phyloP scores from a whole-genome alignment of 2,797 vertebrate species.

The Chiloscyllium punctatum region DNA sequence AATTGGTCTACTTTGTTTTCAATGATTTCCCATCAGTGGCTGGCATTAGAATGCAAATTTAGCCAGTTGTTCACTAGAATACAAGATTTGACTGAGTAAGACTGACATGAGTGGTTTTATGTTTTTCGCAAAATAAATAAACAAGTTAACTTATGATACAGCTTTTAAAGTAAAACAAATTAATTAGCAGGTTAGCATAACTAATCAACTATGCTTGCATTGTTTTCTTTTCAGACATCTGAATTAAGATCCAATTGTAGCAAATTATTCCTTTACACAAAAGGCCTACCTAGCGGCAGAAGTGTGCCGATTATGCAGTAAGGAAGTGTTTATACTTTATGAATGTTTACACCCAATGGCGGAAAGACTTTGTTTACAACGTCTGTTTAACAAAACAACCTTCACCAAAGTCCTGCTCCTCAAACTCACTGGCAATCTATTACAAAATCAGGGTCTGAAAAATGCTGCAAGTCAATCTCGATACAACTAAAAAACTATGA shows the following conservation, averaged over 20 bases:
- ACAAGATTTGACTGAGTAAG: neutral
- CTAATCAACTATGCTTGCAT: neutral
- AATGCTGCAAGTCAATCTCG: neutral
- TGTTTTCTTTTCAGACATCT: neutral
- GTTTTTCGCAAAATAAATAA: neutral
- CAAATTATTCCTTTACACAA: neutral
- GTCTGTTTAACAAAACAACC: neutral
- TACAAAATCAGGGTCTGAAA: neutral
- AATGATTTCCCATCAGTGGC: neutral
- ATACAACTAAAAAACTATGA: neutral
- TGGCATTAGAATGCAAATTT: neutral
- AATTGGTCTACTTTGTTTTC: neutral
- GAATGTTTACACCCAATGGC: neutral
- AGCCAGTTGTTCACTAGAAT: neutral
- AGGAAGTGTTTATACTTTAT: neutral
- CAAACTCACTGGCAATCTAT: neutral
- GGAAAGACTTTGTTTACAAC: neutral
- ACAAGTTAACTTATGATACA: neutral
- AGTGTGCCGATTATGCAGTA: neutral
- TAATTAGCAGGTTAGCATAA: neutral
- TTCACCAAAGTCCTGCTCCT: neutral
- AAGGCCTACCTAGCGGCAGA: neutral
- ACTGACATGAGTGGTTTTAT: neutral
- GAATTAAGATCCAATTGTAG: neutral
- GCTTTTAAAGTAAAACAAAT: neutral